Evolutionary conservation across 2,113 vertebrate genomes (phyloP), one percentile per base, ranked within the genome.

Genomic region (Verasper variegatus): DNA sequence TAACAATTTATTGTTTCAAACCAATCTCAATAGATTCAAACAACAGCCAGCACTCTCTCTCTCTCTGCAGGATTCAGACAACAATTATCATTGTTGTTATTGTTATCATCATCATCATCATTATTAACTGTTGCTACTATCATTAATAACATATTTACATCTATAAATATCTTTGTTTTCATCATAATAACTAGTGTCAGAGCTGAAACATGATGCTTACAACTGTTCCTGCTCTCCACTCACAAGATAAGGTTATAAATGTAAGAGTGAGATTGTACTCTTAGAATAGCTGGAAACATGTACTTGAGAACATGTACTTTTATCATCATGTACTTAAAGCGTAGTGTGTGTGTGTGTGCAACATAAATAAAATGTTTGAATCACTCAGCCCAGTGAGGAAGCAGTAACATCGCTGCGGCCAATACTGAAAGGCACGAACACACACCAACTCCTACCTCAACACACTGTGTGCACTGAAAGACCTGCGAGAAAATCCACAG

Each of bases 311-410:
- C 31, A 64, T 54, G 51, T 31, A 24, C 69, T 69, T 74, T 69
- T 66, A 61, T 65, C 60, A 78, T 74, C 64, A 59, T 58, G 24
- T 71, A 51, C 24, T 58, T 71, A 71, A 47, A 31, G 14, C 55
- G 8, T 1, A 8, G 35, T 45, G 37, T 67, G 11, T 65, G 58
- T 59, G 58, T 59, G 31, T 64, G 51, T n/a, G 69, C 37, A 17
- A 72, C 62, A 71, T 56, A 15, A 42, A 58, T 42, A 76, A 83
- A 76, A 37, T 35, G 52, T 49, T 68, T 65, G 60, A 86, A 78
- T 78, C 72, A 71, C 18, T 82, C 49, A 18, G 64, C n/a, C 52
- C 1, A 5, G 10, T 45, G 27, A 82, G 71, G 71, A 88, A 83
- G 76, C 26, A 67, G 60, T 47, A 51, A 35, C 49, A 63, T 73